phyloP scores from a whole-genome alignment of 2,888 invertebrate species.

The Fabriciana adippe region DNA sequence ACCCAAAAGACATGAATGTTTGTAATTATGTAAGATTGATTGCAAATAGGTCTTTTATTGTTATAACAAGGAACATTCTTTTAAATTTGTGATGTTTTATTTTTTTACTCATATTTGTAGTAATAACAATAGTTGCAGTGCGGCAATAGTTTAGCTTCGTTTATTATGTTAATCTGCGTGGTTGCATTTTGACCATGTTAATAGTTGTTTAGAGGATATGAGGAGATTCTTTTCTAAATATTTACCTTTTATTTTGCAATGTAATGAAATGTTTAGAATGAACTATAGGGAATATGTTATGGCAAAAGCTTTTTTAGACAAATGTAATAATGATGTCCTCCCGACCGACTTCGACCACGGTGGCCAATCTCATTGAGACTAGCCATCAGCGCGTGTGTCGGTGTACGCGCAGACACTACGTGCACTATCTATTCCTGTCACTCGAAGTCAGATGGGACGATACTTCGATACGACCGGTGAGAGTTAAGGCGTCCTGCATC shows the following conservation, averaged over 20 bases:
- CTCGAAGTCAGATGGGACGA: no score
- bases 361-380: no score
- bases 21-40: slow-evolving; percentile 28
- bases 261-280: not conserved
- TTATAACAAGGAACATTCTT: slow-evolving; percentile 4
- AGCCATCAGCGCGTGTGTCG: no score
- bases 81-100: slow-evolving; percentile 7
- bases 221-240: slow-evolving; percentile 5
- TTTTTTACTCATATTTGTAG: slow-evolving; percentile 7
- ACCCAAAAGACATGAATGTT: slow-evolving; percentile 11
- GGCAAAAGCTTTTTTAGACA: slow-evolving; percentile 2
- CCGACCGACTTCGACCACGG: no score
- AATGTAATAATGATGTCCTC: not conserved
- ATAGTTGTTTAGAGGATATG: slow-evolving; percentile 12
- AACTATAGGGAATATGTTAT: not conserved
- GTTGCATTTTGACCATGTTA: not conserved
- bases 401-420: no score
- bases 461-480: no score
- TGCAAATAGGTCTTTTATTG: slow-evolving; percentile 21
- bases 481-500: no score
- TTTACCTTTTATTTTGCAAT: not conserved
- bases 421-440: no score
- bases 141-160: slow-evolving; percentile 8
- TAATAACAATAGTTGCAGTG: slow-evolving; percentile 10
- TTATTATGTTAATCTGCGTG: slow-evolving; percentile 2